Evolutionary conservation across 2,888 invertebrate species (phyloP), one percentile per base, ranked within the genome.

Genomic region (Nineta flava): DNA sequence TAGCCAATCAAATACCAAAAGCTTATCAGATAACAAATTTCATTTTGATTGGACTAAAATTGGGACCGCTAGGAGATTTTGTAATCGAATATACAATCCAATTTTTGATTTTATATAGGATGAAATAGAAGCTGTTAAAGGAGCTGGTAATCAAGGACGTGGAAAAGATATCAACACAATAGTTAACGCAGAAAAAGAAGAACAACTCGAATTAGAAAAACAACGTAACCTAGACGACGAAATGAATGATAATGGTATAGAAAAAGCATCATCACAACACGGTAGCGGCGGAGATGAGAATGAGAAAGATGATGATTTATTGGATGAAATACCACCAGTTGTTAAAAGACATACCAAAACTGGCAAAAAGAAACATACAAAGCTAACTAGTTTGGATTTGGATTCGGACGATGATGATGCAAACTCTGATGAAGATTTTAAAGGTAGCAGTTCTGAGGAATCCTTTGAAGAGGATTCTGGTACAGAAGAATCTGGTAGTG

Each of bases 141-240:
- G 85, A 21, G 83, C 84, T 1, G 87, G 90, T 1, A 85, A 84
- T 65, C 79, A 83, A 57, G 84, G 85, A 1, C 75, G 88, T 17
- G 93, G 94, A 0, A 94, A 94, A 64, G 92, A 94, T 65, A 92
- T 92, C 57, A 80, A 85, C n/a, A 92, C 88, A 48, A 91, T 92
- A 55, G 83, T 85, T 1, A 84, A 85, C 55, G 81, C 79, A 0
- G 83, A 81, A 47, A 81, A 82, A 57, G 83, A 83, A 57, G 82
- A 83, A 60, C 54, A 61, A 49, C 53, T 64, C 57, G 50, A 59
- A 50, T 54, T 64, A 58, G 55, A 61, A 57, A 26, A 26, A 26
- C 26, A 26, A 6, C 46, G 62, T 17, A 47, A 52, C 34, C 5
- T n/a, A 3, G 13, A 42, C 2, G 55, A 52, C 0, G 61, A 61